phyloP scores from a whole-genome alignment of 1,140 invertebrate genomes.

The Orchestia grillus region DNA sequence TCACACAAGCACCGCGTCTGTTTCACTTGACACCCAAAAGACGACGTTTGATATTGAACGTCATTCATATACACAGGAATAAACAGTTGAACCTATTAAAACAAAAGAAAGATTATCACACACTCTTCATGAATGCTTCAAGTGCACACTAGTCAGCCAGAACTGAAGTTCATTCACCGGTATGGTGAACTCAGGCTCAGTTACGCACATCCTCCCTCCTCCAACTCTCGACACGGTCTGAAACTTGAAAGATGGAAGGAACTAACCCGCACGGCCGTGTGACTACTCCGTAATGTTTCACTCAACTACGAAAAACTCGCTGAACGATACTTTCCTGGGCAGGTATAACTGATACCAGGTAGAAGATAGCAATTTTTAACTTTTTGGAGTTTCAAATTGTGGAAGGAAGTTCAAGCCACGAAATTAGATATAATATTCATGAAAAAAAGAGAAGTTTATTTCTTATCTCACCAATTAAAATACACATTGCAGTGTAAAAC shows the following conservation, averaged over 20 bases:
- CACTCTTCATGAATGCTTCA: neutral
- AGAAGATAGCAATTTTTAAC: neutral
- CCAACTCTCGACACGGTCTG: neutral
- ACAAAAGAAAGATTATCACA: neutral
- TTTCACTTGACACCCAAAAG: constrained; percentile 7
- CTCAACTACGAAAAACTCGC: neutral
- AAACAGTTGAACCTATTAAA: neutral
- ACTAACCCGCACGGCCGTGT: constrained; percentile 5
- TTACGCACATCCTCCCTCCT: neutral
- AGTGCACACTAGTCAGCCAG: neutral
- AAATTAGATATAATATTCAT: neutral
- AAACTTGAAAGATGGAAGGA: neutral
- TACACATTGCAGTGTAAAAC: too few relatives aligned
- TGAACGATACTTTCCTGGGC: constrained; percentile 13
- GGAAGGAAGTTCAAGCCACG: neutral
- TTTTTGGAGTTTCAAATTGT: neutral
- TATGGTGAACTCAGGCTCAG: neutral
- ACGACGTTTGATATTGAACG: neutral
- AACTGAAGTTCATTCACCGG: constrained; percentile 22
- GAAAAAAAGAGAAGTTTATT: neutral
- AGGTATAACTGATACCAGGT: neutral
- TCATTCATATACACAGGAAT: neutral
- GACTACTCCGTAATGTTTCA: constrained; percentile 34
- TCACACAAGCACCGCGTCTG: neutral
- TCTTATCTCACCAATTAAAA: neutral